Evolutionary conservation across 2,888 invertebrate genomes (phyloP), one percentile per base, ranked within the genome.

Genomic region (Drosophila meridiana): DNA sequence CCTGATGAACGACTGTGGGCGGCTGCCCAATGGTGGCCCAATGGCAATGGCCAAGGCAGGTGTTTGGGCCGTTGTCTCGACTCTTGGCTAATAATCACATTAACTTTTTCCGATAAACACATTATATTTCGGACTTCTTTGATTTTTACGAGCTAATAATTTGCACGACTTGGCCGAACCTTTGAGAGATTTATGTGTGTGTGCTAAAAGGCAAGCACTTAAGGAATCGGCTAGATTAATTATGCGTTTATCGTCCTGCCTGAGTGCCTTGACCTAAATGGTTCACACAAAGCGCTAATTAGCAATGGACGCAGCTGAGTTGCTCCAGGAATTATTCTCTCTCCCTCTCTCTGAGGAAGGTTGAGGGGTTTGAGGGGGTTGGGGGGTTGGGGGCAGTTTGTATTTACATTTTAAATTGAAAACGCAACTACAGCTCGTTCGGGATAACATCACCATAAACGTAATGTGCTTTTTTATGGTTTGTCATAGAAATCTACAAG

Each of bases 21-120:
- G 66, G 64, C 34, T 45, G 9, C 20, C 43, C 55, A 42, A 57
- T 60, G 77, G 77, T 32, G 11, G 30, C 53, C 28, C 48, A 14
- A 59, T 67, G 50, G 5, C 20, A 20, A 20, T 20, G 20, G 20
- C 20, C 20, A 20, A 20, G 20, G 20, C 20, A 20, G 20, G 20
- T 20, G 20, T 20, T 20, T 20, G 20, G 20, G 20, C 20, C 20
- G 20, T 20, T 20, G 20, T 47, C 13, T 45, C n/a, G 57, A 57
- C 60, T 52, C 40, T 58, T 34, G 75, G 73, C 64, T 87, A 84
- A 86, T 89, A 86, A 86, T 89, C 88, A 80, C 90, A 87, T 86
- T 84, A 87, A 78, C 82, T 87, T 87, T 78, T 73, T 56, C 78
- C 71, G 87, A 85, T 89, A 85, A 85, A 82, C 89, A 78, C 85